Conservation (phyloP, 2,113 vertebrate genomes). For the Pseudorhombus dupliciocellatus region DNA sequence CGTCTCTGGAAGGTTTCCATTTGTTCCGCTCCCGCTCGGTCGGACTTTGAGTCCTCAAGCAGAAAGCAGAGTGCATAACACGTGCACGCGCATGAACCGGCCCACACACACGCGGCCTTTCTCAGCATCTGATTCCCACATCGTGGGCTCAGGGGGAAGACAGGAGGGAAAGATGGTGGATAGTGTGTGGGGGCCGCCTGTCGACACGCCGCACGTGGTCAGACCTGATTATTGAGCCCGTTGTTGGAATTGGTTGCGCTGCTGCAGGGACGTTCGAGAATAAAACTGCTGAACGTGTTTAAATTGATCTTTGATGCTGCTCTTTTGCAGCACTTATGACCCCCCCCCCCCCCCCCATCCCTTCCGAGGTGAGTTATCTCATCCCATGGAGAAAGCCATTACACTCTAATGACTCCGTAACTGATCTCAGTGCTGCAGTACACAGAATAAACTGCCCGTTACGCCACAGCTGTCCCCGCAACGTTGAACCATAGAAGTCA, state of each 20-base stretch:
- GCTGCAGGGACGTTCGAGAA: conserved; percentile 1
- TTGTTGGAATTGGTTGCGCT: background rate
- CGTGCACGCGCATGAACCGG: conserved; percentile 15
- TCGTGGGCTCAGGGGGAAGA: conserved; percentile 49
- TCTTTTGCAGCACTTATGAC: conserved; percentile 25
- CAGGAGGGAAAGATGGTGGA: conserved; percentile 14
- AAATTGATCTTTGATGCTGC: conserved; percentile 31
- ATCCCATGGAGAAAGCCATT: conserved; percentile 10
- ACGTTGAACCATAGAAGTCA: conserved; percentile 28
- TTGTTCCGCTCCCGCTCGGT: background rate
- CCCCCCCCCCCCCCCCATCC: conserved; percentile 14
- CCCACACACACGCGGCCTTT: conserved; percentile 10
- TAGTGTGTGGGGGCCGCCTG: conserved; percentile 1
- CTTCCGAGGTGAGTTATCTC: conserved; percentile 9
- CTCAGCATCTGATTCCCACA: conserved; percentile 55
- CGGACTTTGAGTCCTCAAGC: background rate
- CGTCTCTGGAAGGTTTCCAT: background rate
- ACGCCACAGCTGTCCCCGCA: conserved; percentile 8
- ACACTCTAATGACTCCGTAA: conserved; percentile 31
- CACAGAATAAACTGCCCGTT: conserved; percentile 39
- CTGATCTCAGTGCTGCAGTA: conserved; percentile 20
- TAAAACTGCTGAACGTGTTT: conserved; percentile 6
- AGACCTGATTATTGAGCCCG: background rate
- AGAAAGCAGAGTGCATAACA: background rate
- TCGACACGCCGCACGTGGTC: background rate